These are phyloP conservation scores for Zaprionus camerounensis DNA, from an alignment of 1,140 invertebrate species.

Conservation along the genomic window DNA sequence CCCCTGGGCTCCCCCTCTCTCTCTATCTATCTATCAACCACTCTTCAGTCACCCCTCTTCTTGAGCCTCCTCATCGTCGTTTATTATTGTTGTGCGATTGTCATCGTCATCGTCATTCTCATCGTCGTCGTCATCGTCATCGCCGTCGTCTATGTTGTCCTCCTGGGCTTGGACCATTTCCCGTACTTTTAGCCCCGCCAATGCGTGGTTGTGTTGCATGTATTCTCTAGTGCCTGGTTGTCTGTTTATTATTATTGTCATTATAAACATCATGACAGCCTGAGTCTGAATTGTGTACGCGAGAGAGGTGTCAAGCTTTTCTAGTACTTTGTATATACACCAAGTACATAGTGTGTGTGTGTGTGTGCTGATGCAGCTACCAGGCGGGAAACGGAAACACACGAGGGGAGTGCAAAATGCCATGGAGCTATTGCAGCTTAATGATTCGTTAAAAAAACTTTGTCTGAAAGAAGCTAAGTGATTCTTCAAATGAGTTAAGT, in stretches of 20 bases:
- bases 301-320: slow-evolving; percentile 1
- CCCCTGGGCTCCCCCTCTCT: neutral
- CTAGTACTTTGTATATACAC: neutral
- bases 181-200: slow-evolving; percentile 24
- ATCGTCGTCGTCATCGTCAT: slow-evolving; percentile 7
- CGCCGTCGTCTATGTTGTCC: slow-evolving; percentile 27
- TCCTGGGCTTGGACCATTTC: slow-evolving; percentile 48
- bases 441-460: slow-evolving; percentile 1
- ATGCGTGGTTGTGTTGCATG: slow-evolving; percentile 21
- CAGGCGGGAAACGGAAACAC: slow-evolving; percentile 19
- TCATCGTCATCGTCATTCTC: slow-evolving; percentile 26
- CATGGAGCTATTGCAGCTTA: slow-evolving; percentile 11
- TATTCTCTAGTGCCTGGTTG: slow-evolving; percentile 45
- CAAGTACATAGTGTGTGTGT: neutral
- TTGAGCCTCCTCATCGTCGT: slow-evolving; percentile 25
- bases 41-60: too few relatives aligned
- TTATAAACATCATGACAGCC: slow-evolving; percentile 62
- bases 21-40: neutral
- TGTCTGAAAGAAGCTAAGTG: neutral
- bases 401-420: neutral
- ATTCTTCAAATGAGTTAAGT: neutral
- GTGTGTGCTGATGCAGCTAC: slow-evolving; percentile 12
- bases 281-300: neutral
- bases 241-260: slow-evolving; percentile 59
- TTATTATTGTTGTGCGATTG: slow-evolving; percentile 50